phyloP scores from a whole-genome alignment of 2,888 invertebrate species.

The Leptopilina myrica region DNA sequence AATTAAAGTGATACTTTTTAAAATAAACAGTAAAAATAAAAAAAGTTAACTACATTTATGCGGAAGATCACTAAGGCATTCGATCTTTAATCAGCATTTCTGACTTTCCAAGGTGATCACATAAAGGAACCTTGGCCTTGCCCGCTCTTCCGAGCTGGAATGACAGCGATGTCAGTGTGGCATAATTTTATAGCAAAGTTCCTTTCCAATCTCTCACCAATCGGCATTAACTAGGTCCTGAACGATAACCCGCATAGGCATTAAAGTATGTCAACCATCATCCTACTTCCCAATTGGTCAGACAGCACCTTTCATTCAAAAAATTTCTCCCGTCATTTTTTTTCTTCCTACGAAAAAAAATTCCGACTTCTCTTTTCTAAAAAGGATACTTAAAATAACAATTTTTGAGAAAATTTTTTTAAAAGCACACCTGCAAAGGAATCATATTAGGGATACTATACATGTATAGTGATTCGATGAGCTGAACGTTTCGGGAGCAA shows the following conservation, averaged over 20 bases:
- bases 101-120: constrained; percentile 19
- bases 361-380: constrained; percentile 29
- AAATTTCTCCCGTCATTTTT: constrained; percentile 23
- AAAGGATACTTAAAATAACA: too few relatives aligned
- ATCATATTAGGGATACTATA: not conserved
- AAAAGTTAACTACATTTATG: not conserved
- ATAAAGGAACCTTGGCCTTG: constrained; percentile 36
- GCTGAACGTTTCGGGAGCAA: constrained; percentile 38
- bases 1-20: too few relatives aligned
- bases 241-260: constrained; percentile 60
- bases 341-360: not conserved
- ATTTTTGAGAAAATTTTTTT: not conserved
- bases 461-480: not conserved
- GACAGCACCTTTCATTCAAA: constrained; percentile 41
- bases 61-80: constrained; percentile 11
- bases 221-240: constrained; percentile 64
- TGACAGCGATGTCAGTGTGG: constrained; percentile 41
- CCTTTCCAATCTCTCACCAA: constrained; percentile 65
- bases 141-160: constrained; percentile 40
- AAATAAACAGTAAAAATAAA: too few relatives aligned
- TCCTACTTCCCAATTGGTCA: constrained; percentile 37
- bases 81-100: not conserved
- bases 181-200: constrained; percentile 67
- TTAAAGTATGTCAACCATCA: constrained; percentile 54
- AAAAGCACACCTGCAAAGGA: constrained; percentile 8